phyloP scores from a whole-genome alignment of 2,888 invertebrate species.

The Steinernema scapterisci region DNA sequence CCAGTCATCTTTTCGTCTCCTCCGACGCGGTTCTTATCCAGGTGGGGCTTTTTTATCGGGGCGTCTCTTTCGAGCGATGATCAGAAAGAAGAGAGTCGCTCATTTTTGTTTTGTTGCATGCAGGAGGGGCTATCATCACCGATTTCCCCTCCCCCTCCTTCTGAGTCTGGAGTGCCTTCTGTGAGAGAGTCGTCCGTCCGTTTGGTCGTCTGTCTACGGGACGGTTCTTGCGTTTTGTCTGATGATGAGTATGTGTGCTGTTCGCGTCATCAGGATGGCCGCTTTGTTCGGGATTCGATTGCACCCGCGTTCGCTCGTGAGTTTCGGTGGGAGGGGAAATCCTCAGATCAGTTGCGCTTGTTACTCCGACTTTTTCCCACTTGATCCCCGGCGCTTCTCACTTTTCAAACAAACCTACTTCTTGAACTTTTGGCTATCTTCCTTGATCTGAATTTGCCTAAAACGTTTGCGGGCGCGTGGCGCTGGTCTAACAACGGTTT shows the following conservation, averaged over 20 bases:
- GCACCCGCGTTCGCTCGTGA: conserved; percentile 18
- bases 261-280: not conserved
- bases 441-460: not conserved
- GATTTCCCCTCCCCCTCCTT: no score
- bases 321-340: not conserved
- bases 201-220: not conserved
- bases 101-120: conserved; percentile 9
- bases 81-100: not conserved
- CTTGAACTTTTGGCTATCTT: not conserved
- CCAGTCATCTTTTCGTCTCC: no score
- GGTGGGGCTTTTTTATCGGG: not conserved
- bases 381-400: not conserved
- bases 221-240: not conserved
- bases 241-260: not conserved
- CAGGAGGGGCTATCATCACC: not conserved
- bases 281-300: conserved; percentile 21
- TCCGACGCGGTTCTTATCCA: not conserved
- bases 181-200: not conserved
- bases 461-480: not conserved
- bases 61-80: not conserved
- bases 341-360: conserved; percentile 23
- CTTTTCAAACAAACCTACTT: no score
- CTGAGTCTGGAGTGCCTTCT: not conserved
- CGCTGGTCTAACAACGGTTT: no score
- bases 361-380: not conserved